Conservation (phyloP, 2,888 invertebrate species). For the Eupithecia dodoneata region DNA sequence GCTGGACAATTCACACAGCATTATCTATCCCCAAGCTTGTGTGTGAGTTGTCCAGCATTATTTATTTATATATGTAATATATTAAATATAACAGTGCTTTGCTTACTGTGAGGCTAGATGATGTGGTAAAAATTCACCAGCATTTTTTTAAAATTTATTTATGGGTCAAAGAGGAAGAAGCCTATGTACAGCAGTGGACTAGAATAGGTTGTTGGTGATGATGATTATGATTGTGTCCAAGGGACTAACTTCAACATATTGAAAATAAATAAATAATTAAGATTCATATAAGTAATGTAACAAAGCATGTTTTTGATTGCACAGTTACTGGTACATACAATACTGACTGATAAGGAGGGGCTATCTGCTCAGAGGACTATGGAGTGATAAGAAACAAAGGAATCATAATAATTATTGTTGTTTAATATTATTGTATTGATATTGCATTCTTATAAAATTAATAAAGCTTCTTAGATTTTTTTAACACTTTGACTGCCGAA, state of each 20-base stretch:
- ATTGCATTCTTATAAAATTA: not conserved
- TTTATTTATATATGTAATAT: too few species aligned
- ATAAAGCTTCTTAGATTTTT: too few species aligned
- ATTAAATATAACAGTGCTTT: too few species aligned
- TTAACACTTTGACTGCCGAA: too few species aligned
- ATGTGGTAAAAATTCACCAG: too few species aligned
- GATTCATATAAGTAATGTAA: not conserved
- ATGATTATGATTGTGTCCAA: not conserved
- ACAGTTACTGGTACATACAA: not conserved
- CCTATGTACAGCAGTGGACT: too few species aligned
- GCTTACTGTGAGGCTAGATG: too few species aligned
- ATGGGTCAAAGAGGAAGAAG: too few species aligned
- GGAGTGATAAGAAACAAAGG: not conserved
- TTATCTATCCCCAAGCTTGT: too few species aligned
- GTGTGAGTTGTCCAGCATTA: too few species aligned
- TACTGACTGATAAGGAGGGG: not conserved
- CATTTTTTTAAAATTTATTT: too few species aligned
- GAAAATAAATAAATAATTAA: not conserved
- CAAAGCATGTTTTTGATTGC: slow-evolving; percentile 1
- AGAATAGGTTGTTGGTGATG: not conserved
- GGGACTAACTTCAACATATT: not conserved
- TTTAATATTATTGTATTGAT: not conserved
- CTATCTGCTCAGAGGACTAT: not conserved
- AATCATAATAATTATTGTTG: not conserved
- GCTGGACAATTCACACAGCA: too few species aligned